phyloP scores from a whole-genome alignment of 2,113 vertebrate genomes.

The Phaethon lepturus region DNA sequence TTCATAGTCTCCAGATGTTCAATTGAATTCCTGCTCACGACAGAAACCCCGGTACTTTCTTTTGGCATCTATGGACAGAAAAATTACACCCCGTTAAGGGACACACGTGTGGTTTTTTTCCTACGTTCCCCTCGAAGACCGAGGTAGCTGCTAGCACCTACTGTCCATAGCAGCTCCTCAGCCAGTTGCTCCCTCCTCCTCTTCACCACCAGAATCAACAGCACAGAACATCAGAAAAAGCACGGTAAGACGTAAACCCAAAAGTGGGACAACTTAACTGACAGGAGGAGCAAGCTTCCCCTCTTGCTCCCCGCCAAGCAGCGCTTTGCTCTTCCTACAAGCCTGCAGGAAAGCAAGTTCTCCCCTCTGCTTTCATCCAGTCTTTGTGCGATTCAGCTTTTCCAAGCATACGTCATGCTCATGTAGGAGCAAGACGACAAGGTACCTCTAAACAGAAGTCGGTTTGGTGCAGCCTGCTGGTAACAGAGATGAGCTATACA shows the following conservation, averaged over 20 bases:
- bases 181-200: no score
- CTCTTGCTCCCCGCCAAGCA: not conserved
- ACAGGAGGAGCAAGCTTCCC: not conserved
- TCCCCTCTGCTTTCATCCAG: not conserved
- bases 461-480: not conserved
- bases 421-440: not conserved
- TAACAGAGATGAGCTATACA: not conserved
- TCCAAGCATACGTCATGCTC: not conserved
- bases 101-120: accelerated
- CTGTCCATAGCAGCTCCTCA: not conserved
- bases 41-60: not conserved
- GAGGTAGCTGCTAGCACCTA: not conserved
- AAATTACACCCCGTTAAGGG: not conserved
- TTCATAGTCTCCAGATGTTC: not conserved
- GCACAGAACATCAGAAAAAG: not conserved
- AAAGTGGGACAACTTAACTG: not conserved
- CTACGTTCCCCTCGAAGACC: not conserved
- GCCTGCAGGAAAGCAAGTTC: not conserved
- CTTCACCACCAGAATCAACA: not conserved
- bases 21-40: not conserved
- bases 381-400: not conserved
- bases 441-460: not conserved
- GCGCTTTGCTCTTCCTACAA: not conserved
- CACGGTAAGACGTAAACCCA: accelerated
- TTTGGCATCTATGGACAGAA: not conserved